Base-by-base conservation (phyloP, 1,140 invertebrate species). In the Listronotus bonariensis region DNA sequence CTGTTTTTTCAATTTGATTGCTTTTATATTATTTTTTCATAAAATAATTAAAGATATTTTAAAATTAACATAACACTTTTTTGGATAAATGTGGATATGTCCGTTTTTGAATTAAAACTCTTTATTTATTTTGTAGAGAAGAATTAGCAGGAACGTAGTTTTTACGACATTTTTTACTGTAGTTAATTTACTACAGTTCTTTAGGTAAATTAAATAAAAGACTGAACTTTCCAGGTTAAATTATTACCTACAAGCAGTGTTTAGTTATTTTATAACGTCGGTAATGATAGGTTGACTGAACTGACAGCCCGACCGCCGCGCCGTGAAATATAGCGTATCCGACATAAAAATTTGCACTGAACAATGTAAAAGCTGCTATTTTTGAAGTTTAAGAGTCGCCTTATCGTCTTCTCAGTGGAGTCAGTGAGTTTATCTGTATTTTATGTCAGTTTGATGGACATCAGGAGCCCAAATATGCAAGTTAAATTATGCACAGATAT, bases 181-280 rank as follows among this genome's bases (percentile, higher is more conserved):
- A 45, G 7, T 26, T 51, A 26, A 34, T 52, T 34, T 52, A 14
- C 6, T 18, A 9, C 3, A 52, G 20, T 34, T 31, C 18, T 52
- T 52, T 52, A 38, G 26, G 53, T 45, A 71, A 61, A 69, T 71
- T 71, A 69, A 71, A 68, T 71, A 68, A 71, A 71, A 63, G 61
- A 43, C 59, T 59, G 68, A 70, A 53, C 61, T 59, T 54, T 53
- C 58, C 53, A 68, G 60, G 60, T 67, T 51, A 36, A 72, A 70
- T 67, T 55, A 69, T 69, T 65, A 68, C 57, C 31, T 64, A 53
- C 67, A 69, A 64, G 67, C 66, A 69, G 59, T 68, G 69, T 71
- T 72, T 71, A 71, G 65, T 64, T 66, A 67, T 69, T 71, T 71
- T 71, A 67, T 67, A 72, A 72, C 54, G 36, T 62, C 46, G 41